Evolutionary conservation across 1,140 invertebrate species (phyloP).

Genomic region (Drosophila auraria): DNA sequence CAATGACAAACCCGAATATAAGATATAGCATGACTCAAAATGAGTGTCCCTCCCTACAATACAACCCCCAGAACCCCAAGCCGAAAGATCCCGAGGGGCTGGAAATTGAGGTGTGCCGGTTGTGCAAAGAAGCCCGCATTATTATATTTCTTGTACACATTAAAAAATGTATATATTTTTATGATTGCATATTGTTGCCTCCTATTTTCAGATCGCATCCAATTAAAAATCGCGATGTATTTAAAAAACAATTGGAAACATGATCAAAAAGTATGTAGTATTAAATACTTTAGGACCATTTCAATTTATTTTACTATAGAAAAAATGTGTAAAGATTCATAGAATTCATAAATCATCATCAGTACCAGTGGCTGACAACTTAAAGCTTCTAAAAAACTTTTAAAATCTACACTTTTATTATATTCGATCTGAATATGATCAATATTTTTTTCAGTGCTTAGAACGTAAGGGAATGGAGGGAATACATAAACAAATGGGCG

Average conservation of each 20-base stretch:
- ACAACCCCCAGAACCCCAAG: conserved; percentile 17
- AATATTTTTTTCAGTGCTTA: not conserved
- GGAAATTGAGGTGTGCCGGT: conserved; percentile 49
- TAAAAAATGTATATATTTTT: not conserved
- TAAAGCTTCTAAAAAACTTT: too few relatives aligned
- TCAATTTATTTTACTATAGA: not conserved
- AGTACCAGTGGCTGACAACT: too few relatives aligned
- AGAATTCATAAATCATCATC: too few relatives aligned
- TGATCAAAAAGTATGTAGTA: not conserved
- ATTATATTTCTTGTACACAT: conserved; percentile 24
- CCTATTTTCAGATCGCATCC: not conserved
- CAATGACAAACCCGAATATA: conserved; percentile 33
- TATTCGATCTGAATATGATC: not conserved
- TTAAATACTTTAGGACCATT: not conserved
- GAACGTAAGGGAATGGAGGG: not conserved
- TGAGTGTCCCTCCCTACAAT: conserved; percentile 1
- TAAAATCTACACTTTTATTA: too few relatives aligned
- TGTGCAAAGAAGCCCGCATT: conserved; percentile 57
- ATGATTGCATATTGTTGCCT: not conserved
- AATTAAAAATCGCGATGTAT: not conserved
- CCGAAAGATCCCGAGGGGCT: conserved; percentile 18
- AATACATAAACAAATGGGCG: conserved; percentile 61
- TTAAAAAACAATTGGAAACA: not conserved
- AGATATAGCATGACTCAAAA: conserved; percentile 69
- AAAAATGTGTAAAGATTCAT: too few relatives aligned